phyloP scores from a whole-genome alignment of 30 jellyfish, hydroid and myxozoan genomes.

The Aurelia sp. region DNA sequence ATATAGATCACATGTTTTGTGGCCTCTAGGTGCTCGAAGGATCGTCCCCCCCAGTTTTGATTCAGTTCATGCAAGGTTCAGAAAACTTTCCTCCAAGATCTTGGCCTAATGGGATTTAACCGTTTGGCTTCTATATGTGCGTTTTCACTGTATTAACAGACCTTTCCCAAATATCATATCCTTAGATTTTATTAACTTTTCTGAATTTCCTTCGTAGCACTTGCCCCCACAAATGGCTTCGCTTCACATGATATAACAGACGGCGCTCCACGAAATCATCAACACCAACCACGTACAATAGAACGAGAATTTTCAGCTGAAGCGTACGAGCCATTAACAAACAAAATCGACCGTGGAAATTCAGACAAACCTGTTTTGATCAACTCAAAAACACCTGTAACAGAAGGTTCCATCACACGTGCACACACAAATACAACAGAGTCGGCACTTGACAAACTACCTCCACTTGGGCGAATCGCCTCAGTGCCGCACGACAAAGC shows the following conservation, averaged over 20 bases:
- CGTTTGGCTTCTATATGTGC: too few species aligned
- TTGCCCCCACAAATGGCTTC: neutral
- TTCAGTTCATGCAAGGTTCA: too few species aligned
- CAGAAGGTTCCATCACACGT: conserved; percentile 22
- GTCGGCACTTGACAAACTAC: conserved; percentile 28
- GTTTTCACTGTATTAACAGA: too few species aligned
- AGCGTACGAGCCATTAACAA: conserved; percentile 20
- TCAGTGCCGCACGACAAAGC: conserved; percentile 39
- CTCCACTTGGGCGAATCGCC: conserved; percentile 32
- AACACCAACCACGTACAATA: neutral
- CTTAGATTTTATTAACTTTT: too few species aligned
- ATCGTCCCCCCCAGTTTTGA: too few species aligned
- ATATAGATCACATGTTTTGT: too few species aligned
- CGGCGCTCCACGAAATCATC: neutral
- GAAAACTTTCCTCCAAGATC: too few species aligned
- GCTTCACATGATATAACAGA: neutral
- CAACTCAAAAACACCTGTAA: conserved; percentile 26
- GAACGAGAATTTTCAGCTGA: neutral
- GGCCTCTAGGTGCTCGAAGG: too few species aligned
- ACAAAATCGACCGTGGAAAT: neutral
- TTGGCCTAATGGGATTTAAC: too few species aligned
- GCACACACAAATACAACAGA: conserved; percentile 6
- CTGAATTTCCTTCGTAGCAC: too few species aligned
- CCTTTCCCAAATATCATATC: too few species aligned
- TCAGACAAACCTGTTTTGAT: conserved; percentile 3